Percentiles rank a stretch among this genome's conserved stretches.
Conservation (phyloP, 2,113 vertebrate species). For the Phyllopteryx taeniolatus region DNA sequence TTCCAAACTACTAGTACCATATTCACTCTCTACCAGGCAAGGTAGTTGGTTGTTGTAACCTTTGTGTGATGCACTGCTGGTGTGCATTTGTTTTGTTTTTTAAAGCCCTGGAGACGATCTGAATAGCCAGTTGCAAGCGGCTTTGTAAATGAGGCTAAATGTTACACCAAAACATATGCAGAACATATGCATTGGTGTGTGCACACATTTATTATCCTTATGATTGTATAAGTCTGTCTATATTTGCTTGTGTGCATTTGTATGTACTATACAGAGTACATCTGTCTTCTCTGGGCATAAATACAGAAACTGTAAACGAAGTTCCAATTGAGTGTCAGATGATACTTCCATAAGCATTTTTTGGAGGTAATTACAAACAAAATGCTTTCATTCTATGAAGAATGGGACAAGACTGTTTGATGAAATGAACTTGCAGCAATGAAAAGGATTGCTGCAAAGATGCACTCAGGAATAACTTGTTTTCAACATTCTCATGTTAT, state of each 20-base stretch:
- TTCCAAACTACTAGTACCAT: no score
- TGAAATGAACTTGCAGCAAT: not conserved
- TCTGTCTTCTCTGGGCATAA: conserved; percentile 24
- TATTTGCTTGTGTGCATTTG: not conserved
- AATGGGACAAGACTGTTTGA: not conserved
- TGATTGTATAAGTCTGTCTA: not conserved
- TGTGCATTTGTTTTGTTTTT: no score
- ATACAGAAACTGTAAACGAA: conserved; percentile 37
- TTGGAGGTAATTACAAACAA: not conserved
- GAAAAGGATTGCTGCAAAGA: not conserved
- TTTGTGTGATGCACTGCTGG: no score
- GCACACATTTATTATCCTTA: not conserved
- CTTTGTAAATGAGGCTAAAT: conserved; percentile 8
- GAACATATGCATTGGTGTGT: not conserved
- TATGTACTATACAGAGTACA: conserved; percentile 11
- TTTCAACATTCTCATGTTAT: no score
- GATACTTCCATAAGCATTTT: conserved; percentile 15
- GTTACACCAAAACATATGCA: not conserved
- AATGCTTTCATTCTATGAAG: not conserved
- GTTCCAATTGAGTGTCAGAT: conserved; percentile 18
- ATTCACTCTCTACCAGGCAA: not conserved
- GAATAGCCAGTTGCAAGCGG: conserved; percentile 2
- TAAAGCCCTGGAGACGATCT: conserved; percentile 5
- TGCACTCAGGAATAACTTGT: not conserved
- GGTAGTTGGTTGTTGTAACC: no score